Base-by-base conservation (phyloP, 2,113 vertebrate species). In the Neogobius melanostomus region DNA sequence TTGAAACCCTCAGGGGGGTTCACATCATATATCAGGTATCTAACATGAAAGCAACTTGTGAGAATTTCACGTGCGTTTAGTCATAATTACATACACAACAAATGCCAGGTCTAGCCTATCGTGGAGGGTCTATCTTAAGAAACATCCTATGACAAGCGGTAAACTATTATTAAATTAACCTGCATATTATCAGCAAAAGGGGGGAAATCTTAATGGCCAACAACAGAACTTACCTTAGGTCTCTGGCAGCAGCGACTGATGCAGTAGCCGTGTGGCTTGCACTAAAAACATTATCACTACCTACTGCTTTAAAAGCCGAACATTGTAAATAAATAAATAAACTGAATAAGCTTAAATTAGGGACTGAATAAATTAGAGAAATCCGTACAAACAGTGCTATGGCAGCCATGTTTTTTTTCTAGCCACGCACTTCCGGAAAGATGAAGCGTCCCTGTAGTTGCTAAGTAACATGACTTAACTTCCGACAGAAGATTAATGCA, bases 1-100 rank as follows among this genome's bases (percentile, higher is more conserved):
- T 99, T 99, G 80, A 99, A 99, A 36, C 97, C 98, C 86, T 99
- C 97, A 0, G 96, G 95, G 11, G 97, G 97, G 68, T 99, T 99
- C 56, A 99, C 96, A 0, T 99, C 98, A 0, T 99, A 99, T 68
- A 99, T 81, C 46, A 99, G 93, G 57, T 98, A 99, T 28, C 97
- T 99, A 80, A 70, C 48, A 1, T 2, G 0, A 51, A 65, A 10
- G n/a, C 2, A 46, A n/a, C 17, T 56, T 5, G 44, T 42, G 7
- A 67, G 16, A 65, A 16, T 11, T 28, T 28, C 28, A 28, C 28
- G 28, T 36, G 28, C 28, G 28, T 36, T 36, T 36, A 36, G 28
- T 36, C 28, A 36, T 36, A 36, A 36, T 36, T 36, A 36, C 28
- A 36, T 36, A 36, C 28, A 36, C 28, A 36, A 2, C 28, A 36